Conservation (phyloP, 1,140 invertebrate genomes). For the Cyclina sinensis region DNA sequence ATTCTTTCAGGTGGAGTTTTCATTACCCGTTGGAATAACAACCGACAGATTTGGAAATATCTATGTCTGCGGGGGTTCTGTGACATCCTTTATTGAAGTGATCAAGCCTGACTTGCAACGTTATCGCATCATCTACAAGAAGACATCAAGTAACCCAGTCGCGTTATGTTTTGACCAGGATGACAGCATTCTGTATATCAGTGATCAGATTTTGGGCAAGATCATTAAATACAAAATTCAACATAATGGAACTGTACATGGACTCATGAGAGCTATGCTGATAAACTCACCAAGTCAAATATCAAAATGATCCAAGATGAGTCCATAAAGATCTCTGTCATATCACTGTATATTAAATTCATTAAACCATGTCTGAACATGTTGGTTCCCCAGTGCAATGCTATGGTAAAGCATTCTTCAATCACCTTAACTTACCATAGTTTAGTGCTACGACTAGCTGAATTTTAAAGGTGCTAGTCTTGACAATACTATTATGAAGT, state of each 20-base stretch:
- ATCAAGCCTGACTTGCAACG: constrained; percentile 52
- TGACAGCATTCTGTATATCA: constrained; percentile 35
- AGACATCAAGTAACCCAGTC: constrained; percentile 48
- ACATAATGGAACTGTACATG: constrained; percentile 45
- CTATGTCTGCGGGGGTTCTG: constrained; percentile 50
- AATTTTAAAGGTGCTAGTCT: too few species aligned
- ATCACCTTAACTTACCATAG: too few species aligned
- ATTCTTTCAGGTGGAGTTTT: constrained; percentile 39
- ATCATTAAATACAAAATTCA: constrained; percentile 50
- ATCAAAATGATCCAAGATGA: too few species aligned
- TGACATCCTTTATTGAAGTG: constrained; percentile 58
- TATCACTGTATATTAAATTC: too few species aligned
- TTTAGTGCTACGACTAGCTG: too few species aligned
- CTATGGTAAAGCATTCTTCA: too few species aligned
- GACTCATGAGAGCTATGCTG: constrained; percentile 2
- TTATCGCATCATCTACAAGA: constrained; percentile 55
- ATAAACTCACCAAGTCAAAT: neutral
- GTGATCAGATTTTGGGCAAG: constrained; percentile 43
- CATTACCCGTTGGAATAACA: constrained; percentile 39
- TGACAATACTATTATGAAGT: too few species aligned
- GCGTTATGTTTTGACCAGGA: constrained; percentile 43
- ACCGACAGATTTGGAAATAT: constrained; percentile 46
- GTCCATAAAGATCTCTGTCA: too few species aligned
- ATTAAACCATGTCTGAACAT: too few species aligned
- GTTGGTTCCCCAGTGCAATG: too few species aligned